These are phyloP conservation scores for Aplysina aerophoba DNA, from an alignment of 37 sponge, comb jelly and placozoan genomes.

Conservation along the genomic window DNA sequence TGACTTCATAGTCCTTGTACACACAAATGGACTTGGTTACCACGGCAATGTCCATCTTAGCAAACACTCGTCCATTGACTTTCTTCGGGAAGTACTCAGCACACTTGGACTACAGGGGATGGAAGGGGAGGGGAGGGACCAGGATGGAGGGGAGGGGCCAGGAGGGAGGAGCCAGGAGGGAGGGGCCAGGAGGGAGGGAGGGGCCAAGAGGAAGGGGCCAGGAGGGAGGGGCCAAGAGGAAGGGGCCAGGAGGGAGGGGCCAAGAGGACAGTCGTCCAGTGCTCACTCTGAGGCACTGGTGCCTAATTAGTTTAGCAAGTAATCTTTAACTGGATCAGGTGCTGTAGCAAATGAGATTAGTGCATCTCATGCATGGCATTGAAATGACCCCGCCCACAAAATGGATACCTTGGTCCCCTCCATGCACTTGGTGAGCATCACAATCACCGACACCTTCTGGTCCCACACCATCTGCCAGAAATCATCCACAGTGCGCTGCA, in stretches of 20 bases:
- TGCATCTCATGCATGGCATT: no score
- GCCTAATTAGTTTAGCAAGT: no score
- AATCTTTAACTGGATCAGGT: no score
- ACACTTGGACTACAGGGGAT: neutral
- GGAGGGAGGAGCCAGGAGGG: no score
- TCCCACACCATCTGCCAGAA: slow-evolving; percentile 37
- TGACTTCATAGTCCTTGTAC: neutral
- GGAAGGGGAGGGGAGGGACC: slow-evolving; percentile 69
- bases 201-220: no score
- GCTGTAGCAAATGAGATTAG: no score
- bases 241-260: no score
- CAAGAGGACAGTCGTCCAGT: slow-evolving; percentile 71
- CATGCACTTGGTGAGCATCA: slow-evolving; percentile 16
- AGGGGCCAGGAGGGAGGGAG: no score
- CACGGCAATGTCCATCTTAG: slow-evolving; percentile 6
- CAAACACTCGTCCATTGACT: neutral
- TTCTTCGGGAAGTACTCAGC: slow-evolving; percentile 15
- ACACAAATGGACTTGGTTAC: neutral
- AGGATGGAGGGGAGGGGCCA: no score
- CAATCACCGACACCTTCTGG: neutral
- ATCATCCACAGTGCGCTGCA: slow-evolving; percentile 25
- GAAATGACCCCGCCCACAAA: no score
- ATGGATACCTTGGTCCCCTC: slow-evolving; percentile 15
- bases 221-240: no score
- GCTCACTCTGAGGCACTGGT: no score